Evolutionary conservation across 2,888 invertebrate genomes (phyloP).

Genomic region (Callosobruchus maculatus): DNA sequence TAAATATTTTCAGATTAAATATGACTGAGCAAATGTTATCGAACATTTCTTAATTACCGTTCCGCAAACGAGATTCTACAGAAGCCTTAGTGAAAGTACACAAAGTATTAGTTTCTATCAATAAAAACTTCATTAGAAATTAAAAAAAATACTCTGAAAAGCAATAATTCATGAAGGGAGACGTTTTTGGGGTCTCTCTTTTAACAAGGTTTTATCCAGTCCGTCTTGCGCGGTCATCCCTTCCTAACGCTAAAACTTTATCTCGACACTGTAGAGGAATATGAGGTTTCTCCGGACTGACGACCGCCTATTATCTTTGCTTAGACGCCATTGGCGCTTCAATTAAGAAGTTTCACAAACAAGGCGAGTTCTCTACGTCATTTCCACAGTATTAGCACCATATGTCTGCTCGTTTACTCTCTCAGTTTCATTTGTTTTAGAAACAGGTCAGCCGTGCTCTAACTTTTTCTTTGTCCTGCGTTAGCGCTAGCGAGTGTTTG

Average conservation of each 20-base stretch:
- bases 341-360: neutral
- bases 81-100: too few relatives aligned
- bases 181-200: neutral
- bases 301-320: neutral
- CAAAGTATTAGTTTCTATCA: too few relatives aligned
- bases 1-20: too few relatives aligned
- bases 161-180: too few relatives aligned
- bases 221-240: too few relatives aligned
- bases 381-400: neutral
- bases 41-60: too few relatives aligned
- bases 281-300: neutral
- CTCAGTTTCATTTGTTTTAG: neutral
- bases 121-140: too few relatives aligned
- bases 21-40: too few relatives aligned
- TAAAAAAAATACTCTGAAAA: too few relatives aligned
- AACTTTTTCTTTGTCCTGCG: neutral
- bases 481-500: neutral
- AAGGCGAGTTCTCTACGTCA: neutral
- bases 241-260: neutral
- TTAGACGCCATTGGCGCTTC: neutral
- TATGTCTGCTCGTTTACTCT: neutral
- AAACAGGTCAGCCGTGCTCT: neutral
- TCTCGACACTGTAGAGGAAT: neutral
- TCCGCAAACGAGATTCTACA: too few relatives aligned
- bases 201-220: too few relatives aligned